Conservation (phyloP, 2,888 invertebrate genomes). For the Apotomis turbidana region DNA sequence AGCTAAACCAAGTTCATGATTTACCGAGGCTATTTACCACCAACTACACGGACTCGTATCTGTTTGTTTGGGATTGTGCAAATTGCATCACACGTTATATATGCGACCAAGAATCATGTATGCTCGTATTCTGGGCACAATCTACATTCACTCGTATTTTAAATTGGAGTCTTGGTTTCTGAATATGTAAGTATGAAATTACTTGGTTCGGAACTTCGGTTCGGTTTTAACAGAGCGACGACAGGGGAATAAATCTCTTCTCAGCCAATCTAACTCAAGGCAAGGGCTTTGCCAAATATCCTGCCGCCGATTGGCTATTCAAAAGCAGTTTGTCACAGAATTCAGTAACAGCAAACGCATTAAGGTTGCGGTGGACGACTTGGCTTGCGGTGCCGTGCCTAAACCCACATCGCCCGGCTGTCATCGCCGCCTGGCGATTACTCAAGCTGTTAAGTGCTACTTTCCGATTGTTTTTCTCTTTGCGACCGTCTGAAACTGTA, state of each 20-base stretch:
- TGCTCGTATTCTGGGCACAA: background rate
- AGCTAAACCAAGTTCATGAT: slow-evolving; percentile 23
- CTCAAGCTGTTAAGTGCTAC: slow-evolving; percentile 81
- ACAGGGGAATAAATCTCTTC: slow-evolving; percentile 18
- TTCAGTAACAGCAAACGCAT: slow-evolving; percentile 55
- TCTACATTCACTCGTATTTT: background rate
- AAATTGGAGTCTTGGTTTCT: too few species aligned
- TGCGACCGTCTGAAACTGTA: slow-evolving; percentile 74
- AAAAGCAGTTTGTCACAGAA: slow-evolving; percentile 60
- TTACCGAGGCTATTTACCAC: slow-evolving; percentile 18
- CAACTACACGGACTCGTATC: background rate
- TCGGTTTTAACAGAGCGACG: background rate
- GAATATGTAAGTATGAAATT: too few species aligned
- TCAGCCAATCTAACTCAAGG: slow-evolving; percentile 22
- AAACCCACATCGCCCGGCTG: slow-evolving; percentile 65
- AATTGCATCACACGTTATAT: slow-evolving; percentile 6
- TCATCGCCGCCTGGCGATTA: slow-evolving; percentile 78
- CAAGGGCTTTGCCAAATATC: slow-evolving; percentile 28
- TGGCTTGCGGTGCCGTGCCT: slow-evolving; percentile 62
- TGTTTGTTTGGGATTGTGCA: slow-evolving; percentile 10
- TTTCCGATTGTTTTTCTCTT: slow-evolving; percentile 81
- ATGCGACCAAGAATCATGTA: background rate
- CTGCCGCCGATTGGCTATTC: slow-evolving; percentile 54
- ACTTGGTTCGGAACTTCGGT: background rate
- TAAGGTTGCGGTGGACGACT: slow-evolving; percentile 56